A percentile compares a stretch with the other conserved stretches of the same genome.
Conservation (phyloP, 2,888 invertebrate species). For the Hyposoter dolosus region DNA sequence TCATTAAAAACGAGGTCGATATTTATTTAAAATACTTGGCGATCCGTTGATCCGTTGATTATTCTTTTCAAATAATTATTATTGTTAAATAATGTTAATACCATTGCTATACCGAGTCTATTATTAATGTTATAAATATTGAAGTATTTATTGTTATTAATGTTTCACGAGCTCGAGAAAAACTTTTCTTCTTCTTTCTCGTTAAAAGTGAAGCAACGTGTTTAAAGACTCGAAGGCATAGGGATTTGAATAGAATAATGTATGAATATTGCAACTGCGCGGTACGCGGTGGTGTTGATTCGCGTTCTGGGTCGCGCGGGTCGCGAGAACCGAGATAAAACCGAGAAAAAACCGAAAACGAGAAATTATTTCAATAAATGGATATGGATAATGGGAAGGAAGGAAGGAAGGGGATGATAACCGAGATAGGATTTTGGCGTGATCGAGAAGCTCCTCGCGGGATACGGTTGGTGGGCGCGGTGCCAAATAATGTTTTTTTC, state of each 20-base stretch:
- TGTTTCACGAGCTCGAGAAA: neutral
- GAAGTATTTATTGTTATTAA: neutral
- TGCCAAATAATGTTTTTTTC: slow-evolving; percentile 61
- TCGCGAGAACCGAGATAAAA: slow-evolving; percentile 35
- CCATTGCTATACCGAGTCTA: neutral
- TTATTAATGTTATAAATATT: neutral
- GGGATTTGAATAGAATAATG: slow-evolving; percentile 54
- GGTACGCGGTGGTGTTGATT: slow-evolving; percentile 32
- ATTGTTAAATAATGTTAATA: slow-evolving; percentile 11
- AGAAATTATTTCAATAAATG: too few species aligned
- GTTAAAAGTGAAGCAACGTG: slow-evolving; percentile 19
- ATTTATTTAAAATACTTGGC: neutral
- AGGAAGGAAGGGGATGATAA: slow-evolving; percentile 39
- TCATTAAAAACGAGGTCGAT: neutral
- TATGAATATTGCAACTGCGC: slow-evolving; percentile 27
- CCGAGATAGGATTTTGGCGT: slow-evolving; percentile 50
- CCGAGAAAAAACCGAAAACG: slow-evolving; percentile 17
- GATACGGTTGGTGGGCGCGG: slow-evolving; percentile 56
- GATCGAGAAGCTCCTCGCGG: slow-evolving; percentile 10
- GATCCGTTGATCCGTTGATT: neutral
- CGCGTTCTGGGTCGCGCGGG: slow-evolving; percentile 21
- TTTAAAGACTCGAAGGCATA: slow-evolving; percentile 66
- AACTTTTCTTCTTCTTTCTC: neutral
- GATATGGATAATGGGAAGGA: too few species aligned
- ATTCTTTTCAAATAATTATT: neutral